Evolutionary conservation across 2,888 invertebrate genomes (phyloP).

Genomic region (Antheraea yamamai): DNA sequence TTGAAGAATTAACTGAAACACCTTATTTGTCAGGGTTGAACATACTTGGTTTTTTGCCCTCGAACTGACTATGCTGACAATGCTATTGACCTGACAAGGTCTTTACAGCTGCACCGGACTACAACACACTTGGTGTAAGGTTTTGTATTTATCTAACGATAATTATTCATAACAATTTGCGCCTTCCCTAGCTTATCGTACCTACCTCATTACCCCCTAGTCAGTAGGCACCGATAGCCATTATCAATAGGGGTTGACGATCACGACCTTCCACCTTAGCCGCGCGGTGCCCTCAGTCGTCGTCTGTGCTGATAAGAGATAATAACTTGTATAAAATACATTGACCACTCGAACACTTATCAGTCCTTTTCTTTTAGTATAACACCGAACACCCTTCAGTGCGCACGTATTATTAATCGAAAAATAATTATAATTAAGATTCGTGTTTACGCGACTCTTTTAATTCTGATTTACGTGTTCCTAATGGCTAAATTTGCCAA

Average conservation of each 20-base stretch:
- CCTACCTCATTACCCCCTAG: slow-evolving; percentile 73
- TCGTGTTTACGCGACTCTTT: slow-evolving; percentile 24
- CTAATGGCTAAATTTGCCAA: slow-evolving; percentile 76
- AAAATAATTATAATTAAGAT: slow-evolving; percentile 3
- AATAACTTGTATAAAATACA: slow-evolving; percentile 67
- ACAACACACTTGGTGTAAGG: neutral
- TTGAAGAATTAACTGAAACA: neutral
- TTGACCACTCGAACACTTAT: slow-evolving; percentile 39
- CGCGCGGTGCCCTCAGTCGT: slow-evolving; percentile 44
- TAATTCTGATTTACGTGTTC: slow-evolving; percentile 36
- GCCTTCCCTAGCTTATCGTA: slow-evolving; percentile 47
- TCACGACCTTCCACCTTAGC: slow-evolving; percentile 61
- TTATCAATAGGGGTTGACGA: slow-evolving; percentile 61
- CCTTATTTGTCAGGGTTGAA: neutral
- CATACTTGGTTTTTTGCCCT: too few species aligned
- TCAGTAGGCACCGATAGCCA: slow-evolving; percentile 63
- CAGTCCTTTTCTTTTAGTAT: slow-evolving; percentile 50
- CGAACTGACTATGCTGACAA: too few species aligned
- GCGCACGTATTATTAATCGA: slow-evolving; percentile 37
- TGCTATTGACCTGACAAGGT: too few species aligned
- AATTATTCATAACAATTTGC: slow-evolving; percentile 20
- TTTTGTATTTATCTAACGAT: neutral
- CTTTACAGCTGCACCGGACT: too few species aligned
- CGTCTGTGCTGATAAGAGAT: slow-evolving; percentile 72
- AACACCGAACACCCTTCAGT: slow-evolving; percentile 34